These are phyloP conservation scores for Platycercus adscitus DNA, from an alignment of 2,113 vertebrate genomes.

Conservation along the genomic window DNA sequence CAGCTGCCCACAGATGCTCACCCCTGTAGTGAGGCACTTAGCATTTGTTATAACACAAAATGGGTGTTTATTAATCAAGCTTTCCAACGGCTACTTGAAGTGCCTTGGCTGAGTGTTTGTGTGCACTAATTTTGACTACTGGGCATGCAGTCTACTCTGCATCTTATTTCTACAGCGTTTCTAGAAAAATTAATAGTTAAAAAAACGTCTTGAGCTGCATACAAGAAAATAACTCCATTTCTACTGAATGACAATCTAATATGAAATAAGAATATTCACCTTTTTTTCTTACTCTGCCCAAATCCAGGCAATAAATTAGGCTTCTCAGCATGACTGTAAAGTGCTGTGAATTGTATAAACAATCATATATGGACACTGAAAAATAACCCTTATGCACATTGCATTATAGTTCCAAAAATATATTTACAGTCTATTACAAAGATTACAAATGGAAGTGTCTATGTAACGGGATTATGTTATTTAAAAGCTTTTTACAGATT, in stretches of 20 bases:
- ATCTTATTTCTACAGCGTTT: slow-evolving; percentile 57
- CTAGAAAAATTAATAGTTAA: slow-evolving; percentile 76
- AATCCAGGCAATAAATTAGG: slow-evolving; percentile 72
- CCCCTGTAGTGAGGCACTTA: slow-evolving; percentile 47
- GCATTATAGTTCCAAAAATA: slow-evolving; percentile 99
- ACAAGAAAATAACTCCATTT: slow-evolving; percentile 73
- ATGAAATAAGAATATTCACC: slow-evolving; percentile 74
- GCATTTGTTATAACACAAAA: slow-evolving; percentile 14
- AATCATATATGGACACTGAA: slow-evolving; percentile 83
- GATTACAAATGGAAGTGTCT: slow-evolving; percentile 99
- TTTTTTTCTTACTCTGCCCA: slow-evolving; percentile 75
- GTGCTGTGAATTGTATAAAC: slow-evolving; percentile 81
- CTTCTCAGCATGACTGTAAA: slow-evolving; percentile 80
- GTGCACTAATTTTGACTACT: neutral
- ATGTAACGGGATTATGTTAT: slow-evolving; percentile 89
- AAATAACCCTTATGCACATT: slow-evolving; percentile 90
- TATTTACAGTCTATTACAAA: slow-evolving; percentile 99
- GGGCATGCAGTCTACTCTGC: slow-evolving; percentile 66
- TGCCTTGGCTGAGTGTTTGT: neutral
- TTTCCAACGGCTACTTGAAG: neutral
- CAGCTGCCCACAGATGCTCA: slow-evolving; percentile 12
- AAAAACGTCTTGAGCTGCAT: slow-evolving; percentile 72
- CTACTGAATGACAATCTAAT: slow-evolving; percentile 73
- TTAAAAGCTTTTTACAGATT: slow-evolving; percentile 91
- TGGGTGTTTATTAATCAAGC: neutral